Conservation (phyloP, 92 coral and sea anemone genomes). For the Metridium senile region DNA sequence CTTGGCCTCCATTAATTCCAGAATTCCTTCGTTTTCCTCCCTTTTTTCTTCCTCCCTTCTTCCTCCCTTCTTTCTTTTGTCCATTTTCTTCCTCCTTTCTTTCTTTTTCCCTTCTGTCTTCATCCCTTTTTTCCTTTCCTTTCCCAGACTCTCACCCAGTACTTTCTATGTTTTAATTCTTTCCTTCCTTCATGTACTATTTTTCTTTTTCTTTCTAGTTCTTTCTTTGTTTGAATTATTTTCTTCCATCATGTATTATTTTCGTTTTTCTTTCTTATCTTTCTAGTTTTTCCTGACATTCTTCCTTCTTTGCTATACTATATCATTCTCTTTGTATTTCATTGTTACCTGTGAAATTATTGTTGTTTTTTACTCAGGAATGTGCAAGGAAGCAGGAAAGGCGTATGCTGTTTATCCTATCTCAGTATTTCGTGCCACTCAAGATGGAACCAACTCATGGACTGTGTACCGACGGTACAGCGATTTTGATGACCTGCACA, state of each 20-base stretch:
- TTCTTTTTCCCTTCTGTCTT: neutral
- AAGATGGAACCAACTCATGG: conserved; percentile 92
- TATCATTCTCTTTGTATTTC: too few relatives aligned
- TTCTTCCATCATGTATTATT: neutral
- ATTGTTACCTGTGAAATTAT: too few relatives aligned
- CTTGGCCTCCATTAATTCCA: too few relatives aligned
- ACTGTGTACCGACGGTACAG: conserved; percentile 92
- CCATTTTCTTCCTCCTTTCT: neutral
- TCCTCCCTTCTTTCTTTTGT: neutral
- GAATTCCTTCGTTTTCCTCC: neutral
- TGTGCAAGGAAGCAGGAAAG: conserved; percentile 88
- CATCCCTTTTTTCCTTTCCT: neutral
- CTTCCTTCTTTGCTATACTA: neutral
- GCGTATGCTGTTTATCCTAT: conserved; percentile 82
- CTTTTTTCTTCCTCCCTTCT: neutral
- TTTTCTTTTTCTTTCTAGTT: neutral
- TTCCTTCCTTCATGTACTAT: neutral
- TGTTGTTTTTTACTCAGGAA: too few relatives aligned
- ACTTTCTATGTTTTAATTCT: too few relatives aligned
- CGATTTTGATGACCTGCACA: conserved; percentile 94
- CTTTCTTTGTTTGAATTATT: neutral
- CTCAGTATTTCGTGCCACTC: conserved; percentile 84
- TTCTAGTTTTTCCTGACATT: too few relatives aligned
- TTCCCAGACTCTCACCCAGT: too few relatives aligned
- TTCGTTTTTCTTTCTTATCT: too few relatives aligned